These are phyloP conservation scores for Phrynocephalus guinanensis DNA, from an alignment of 2,797 vertebrate species.

Conservation along the genomic window DNA sequence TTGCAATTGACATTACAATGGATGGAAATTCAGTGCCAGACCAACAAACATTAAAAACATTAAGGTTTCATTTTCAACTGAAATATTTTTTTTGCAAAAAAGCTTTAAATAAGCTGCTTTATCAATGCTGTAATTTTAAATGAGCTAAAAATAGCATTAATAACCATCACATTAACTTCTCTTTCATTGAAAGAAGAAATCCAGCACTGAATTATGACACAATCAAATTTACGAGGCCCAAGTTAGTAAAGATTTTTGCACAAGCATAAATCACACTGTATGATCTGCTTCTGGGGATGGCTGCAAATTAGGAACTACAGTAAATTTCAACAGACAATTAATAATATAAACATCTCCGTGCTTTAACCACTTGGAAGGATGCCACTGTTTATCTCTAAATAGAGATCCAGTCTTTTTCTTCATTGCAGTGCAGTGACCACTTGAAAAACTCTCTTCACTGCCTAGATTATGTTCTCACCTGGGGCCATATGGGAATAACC, in stretches of 20 bases:
- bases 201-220: slow-evolving; percentile 72
- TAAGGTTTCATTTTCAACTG: slow-evolving; percentile 74
- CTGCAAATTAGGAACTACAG: slow-evolving; percentile 65
- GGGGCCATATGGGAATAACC: no score
- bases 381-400: slow-evolving; percentile 20
- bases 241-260: slow-evolving; percentile 75
- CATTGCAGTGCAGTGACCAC: not conserved
- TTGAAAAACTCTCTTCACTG: slow-evolving; percentile 9
- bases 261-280: slow-evolving; percentile 66
- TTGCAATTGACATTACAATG: slow-evolving; percentile 57
- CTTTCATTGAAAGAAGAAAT: slow-evolving; percentile 73
- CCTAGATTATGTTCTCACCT: not conserved
- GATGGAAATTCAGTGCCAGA: slow-evolving; percentile 63
- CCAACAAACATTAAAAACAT: slow-evolving; percentile 67
- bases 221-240: slow-evolving; percentile 68
- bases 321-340: slow-evolving; percentile 67
- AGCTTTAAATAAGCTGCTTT: slow-evolving; percentile 69
- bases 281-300: slow-evolving; percentile 63
- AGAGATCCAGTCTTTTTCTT: not conserved
- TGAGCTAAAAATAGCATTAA: slow-evolving; percentile 75
- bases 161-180: slow-evolving; percentile 70
- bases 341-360: slow-evolving; percentile 62
- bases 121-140: slow-evolving; percentile 75
- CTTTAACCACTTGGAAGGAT: slow-evolving; percentile 29
- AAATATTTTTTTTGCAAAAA: slow-evolving; percentile 56